Conservation (phyloP, 2,888 invertebrate species). For the Thereva nobilitata region DNA sequence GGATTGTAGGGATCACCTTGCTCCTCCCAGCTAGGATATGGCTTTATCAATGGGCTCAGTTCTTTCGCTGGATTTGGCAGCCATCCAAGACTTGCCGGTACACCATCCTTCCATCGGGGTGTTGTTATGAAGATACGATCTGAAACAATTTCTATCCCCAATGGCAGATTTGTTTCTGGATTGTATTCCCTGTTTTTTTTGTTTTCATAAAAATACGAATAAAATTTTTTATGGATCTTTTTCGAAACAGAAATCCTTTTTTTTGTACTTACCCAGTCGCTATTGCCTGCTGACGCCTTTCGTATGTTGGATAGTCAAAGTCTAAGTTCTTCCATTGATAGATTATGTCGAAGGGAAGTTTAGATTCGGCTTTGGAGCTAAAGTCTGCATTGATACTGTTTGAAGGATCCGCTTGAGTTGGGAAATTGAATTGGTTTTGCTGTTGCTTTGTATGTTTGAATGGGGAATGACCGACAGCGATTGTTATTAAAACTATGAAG, state of each 20-base stretch:
- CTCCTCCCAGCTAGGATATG: slow-evolving; percentile 73
- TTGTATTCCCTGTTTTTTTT: slow-evolving; percentile 65
- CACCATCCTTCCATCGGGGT: slow-evolving; percentile 76
- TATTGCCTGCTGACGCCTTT: slow-evolving; percentile 65
- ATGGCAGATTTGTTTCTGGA: slow-evolving; percentile 73
- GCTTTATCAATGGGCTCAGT: slow-evolving; percentile 67
- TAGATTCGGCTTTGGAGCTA: no score
- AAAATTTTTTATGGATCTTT: no score
- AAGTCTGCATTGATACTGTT: no score
- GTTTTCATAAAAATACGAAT: not conserved
- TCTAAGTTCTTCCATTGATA: slow-evolving; percentile 78
- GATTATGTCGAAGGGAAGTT: slow-evolving; percentile 57
- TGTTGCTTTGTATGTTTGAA: no score
- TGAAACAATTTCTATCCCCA: slow-evolving; percentile 72
- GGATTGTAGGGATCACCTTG: slow-evolving; percentile 53
- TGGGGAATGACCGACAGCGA: no score
- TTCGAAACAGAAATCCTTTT: not conserved
- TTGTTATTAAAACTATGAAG: no score
- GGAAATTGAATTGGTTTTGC: no score
- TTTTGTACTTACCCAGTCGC: slow-evolving; percentile 59
- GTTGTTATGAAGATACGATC: slow-evolving; percentile 74
- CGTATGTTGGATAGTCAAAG: slow-evolving; percentile 68
- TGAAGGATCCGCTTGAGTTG: no score
- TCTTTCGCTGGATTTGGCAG: slow-evolving; percentile 64
- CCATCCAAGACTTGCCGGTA: slow-evolving; percentile 74